phyloP scores from a whole-genome alignment of 2,797 vertebrate genomes.

The Columba guinea region DNA sequence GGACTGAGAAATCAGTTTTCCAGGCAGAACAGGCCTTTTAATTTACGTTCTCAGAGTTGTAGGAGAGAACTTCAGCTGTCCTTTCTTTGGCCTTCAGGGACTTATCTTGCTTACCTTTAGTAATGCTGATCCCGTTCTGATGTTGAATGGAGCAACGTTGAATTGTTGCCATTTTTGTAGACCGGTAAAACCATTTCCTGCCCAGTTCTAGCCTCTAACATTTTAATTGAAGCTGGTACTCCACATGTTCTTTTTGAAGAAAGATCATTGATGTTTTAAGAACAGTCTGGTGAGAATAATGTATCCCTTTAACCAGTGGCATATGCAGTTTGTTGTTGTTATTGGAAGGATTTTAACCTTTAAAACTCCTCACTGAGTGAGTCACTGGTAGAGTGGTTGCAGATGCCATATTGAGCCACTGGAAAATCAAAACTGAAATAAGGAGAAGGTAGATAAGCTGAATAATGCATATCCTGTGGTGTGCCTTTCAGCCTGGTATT shows the following conservation, averaged over 20 bases:
- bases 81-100: not conserved
- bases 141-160: not conserved
- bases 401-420: not conserved
- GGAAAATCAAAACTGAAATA: not conserved
- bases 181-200: not conserved
- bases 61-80: not conserved
- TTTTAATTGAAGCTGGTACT: not conserved
- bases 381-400: not conserved
- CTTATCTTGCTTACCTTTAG: not conserved
- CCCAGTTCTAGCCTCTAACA: not conserved
- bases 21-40: not conserved
- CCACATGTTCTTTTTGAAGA: not conserved
- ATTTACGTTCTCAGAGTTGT: not conserved
- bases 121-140: not conserved
- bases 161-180: not conserved
- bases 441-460: not conserved
- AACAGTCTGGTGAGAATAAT: not conserved
- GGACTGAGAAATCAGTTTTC: not conserved
- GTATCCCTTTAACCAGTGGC: not conserved
- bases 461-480: not conserved
- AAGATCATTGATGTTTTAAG: not conserved
- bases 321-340: conserved; percentile 35
- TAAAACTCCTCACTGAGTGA: not conserved
- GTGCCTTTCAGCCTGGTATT: not conserved
- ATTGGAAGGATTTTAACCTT: conserved; percentile 55